These are phyloP conservation scores for Pantelozetes paolii DNA, from an alignment of 2,888 invertebrate genomes.

Conservation along the genomic window DNA sequence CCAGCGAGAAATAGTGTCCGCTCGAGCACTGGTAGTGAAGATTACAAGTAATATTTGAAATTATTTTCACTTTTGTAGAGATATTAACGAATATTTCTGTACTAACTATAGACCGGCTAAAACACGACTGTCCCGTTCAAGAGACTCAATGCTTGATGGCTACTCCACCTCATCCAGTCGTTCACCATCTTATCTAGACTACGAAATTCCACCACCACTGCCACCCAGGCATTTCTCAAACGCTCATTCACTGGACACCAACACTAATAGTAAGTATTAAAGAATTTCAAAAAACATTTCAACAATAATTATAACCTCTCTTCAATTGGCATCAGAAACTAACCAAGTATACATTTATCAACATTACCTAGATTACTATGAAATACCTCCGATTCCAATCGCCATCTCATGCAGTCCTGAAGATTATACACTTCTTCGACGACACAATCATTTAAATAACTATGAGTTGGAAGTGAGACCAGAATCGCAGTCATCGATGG, in stretches of 20 bases:
- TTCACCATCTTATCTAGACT: conserved; percentile 28
- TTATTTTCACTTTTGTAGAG: no score
- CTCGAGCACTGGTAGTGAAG: conserved; percentile 14
- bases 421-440: neutral
- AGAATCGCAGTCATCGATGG: conserved; percentile 20
- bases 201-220: conserved; percentile 17
- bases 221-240: conserved; percentile 8
- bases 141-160: conserved; percentile 35
- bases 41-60: neutral
- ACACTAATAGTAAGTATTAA: conserved; percentile 1
- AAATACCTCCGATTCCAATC: conserved; percentile 1
- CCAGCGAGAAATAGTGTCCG: neutral
- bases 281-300: no score
- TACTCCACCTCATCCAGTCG: conserved; percentile 8
- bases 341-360: no score
- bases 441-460: neutral
- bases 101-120: neutral
- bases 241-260: neutral
- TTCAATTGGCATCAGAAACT: no score
- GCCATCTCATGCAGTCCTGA: neutral
- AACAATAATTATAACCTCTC: neutral
- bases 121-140: conserved; percentile 21
- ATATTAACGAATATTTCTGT: no score
- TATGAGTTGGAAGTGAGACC: conserved; percentile 4
- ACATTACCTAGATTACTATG: neutral